These are phyloP conservation scores for Diploscapter pachys DNA, from an alignment of 1,140 invertebrate genomes.

Conservation along the genomic window DNA sequence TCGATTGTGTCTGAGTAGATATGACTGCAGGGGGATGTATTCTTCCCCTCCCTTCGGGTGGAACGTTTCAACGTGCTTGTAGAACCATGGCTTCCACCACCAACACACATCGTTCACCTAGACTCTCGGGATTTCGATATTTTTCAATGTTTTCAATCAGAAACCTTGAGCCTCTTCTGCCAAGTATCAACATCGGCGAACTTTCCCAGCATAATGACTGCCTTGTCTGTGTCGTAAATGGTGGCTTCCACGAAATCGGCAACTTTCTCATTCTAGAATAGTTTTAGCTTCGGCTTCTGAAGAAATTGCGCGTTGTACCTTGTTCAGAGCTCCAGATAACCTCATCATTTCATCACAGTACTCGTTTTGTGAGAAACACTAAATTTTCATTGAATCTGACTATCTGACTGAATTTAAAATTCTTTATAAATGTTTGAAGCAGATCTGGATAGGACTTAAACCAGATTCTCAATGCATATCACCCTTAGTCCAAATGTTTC, in stretches of 20 bases:
- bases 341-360: constrained; percentile 65
- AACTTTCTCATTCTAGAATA: constrained; percentile 37
- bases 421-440: too few relatives aligned
- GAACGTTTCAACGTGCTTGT: constrained; percentile 67
- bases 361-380: constrained; percentile 60
- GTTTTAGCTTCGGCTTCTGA: neutral
- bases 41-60: constrained; percentile 62
- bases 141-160: constrained; percentile 1
- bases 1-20: constrained; percentile 64
- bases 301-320: constrained; percentile 22
- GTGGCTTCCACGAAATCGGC: constrained; percentile 66
- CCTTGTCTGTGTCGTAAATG: constrained; percentile 63
- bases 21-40: constrained; percentile 65
- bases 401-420: too few relatives aligned
- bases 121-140: neutral
- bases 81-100: constrained; percentile 70
- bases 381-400: neutral
- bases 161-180: constrained; percentile 43
- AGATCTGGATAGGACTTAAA: too few relatives aligned
- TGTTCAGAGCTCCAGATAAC: constrained; percentile 61
- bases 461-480: too few relatives aligned
- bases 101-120: constrained; percentile 62
- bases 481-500: too few relatives aligned
- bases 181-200: constrained; percentile 60
- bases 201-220: constrained; percentile 65